Base-by-base conservation (phyloP, 2,797 vertebrate species). In the Anabacerthia variegaticeps region DNA sequence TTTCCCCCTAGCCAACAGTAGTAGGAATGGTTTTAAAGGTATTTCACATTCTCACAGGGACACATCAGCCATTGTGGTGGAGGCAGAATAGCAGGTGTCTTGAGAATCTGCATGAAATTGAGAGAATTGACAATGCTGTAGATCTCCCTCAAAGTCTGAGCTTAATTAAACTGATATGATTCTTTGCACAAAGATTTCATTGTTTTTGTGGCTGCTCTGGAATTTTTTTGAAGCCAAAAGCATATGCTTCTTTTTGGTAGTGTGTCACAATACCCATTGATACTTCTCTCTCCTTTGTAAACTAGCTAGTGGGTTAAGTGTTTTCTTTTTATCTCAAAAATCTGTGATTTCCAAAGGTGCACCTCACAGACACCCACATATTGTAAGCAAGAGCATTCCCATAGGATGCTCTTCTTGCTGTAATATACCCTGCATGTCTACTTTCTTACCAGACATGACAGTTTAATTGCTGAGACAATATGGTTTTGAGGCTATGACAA, bases 151-250 rank as follows among this genome's bases (percentile, higher is more conserved):
- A 16, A 80, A 81, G 26, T 54, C 39, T 81, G 46, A 62, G 26
- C 23, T 48, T 81, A 75, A 63, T 43, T 49, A 84, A 92, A 84
- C 27, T 12, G 27, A 17, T 62, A 37, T 0, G 1, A 55, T 75
- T 84, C 22, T 78, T 85, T 1, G 2, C 39, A 62, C 58, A 84
- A 75, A 71, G 16, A 54, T 83, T 78, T 96, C 46, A 48, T 68
- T 68, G n/a, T 61, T 55, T 66, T 83, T 88, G 71, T 74, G 17
- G 12, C 52, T 65, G 28, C 30, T 39, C 19, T 87, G 68, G 52
- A 48, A 41, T 24, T n/a, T 92, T 92, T 91, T 71, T 85, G 30
- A 65, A 77, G 56, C 32, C 27, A 14, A 85, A 91, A 83, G 22
- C 51, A 56, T 52, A 4, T 26, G n/a, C n/a, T 80, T 41, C 32